Conservation (phyloP, 1,140 invertebrate species). For the Caenorhabditis elegans region DNA sequence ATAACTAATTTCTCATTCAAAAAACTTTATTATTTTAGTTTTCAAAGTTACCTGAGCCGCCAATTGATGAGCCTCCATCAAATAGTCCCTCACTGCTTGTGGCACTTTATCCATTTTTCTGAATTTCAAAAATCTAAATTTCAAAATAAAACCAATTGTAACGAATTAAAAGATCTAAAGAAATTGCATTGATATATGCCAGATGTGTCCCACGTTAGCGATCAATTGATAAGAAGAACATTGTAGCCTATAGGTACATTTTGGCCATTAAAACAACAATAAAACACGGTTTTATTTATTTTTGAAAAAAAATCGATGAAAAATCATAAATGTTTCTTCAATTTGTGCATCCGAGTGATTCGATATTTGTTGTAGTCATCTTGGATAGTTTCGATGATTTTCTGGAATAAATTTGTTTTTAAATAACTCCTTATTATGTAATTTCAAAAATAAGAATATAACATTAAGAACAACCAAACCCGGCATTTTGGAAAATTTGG, state of each 20-base stretch:
- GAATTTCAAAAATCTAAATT: background rate
- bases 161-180: background rate
- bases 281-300: background rate
- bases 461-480: no score
- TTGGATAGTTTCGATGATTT: background rate
- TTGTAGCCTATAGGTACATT: background rate
- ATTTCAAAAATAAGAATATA: no score
- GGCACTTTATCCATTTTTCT: slow-evolving; percentile 60
- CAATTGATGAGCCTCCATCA: slow-evolving; percentile 31
- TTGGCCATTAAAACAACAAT: background rate
- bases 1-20: no score
- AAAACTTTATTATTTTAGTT: no score
- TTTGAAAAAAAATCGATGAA: background rate
- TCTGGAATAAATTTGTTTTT: background rate
- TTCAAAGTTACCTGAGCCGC: slow-evolving; percentile 36
- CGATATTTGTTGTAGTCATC: background rate
- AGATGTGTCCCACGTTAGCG: background rate
- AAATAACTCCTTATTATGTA: no score
- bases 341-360: background rate
- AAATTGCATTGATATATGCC: background rate
- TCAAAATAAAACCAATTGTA: background rate
- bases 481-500: no score
- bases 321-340: background rate
- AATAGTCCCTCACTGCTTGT: slow-evolving; percentile 56
- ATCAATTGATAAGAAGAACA: slow-evolving; percentile 10